Conservation (phyloP, 2,797 vertebrate genomes). For the Telmatherina bonti region DNA sequence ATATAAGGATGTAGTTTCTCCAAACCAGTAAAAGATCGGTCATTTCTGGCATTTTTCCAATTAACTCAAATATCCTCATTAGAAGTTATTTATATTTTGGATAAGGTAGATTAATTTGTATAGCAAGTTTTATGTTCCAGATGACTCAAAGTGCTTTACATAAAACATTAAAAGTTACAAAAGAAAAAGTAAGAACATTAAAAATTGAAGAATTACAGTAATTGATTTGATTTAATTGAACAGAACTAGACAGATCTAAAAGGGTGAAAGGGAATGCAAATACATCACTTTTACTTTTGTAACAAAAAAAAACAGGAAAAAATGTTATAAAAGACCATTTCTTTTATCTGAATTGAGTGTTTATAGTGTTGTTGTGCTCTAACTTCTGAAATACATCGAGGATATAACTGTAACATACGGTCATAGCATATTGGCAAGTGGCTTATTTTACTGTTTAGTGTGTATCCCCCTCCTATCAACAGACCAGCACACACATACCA, state of each 20-base stretch:
- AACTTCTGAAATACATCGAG: slow-evolving; percentile 41
- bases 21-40: too few species aligned
- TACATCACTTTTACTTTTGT: not conserved
- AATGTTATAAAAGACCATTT: not conserved
- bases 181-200: too few species aligned
- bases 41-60: too few species aligned
- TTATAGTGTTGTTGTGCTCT: slow-evolving; percentile 7
- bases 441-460: slow-evolving; percentile 66
- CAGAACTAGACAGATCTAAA: not conserved
- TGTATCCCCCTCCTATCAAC: slow-evolving; percentile 55
- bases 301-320: too few species aligned
- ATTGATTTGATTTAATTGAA: too few species aligned
- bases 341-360: not conserved
- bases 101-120: too few species aligned
- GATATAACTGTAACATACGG: slow-evolving; percentile 52
- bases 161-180: too few species aligned
- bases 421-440: slow-evolving; percentile 52
- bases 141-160: too few species aligned
- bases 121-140: too few species aligned
- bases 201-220: too few species aligned
- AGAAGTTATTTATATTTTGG: too few species aligned
- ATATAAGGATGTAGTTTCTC: not conserved
- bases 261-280: not conserved
- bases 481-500: slow-evolving; percentile 54
- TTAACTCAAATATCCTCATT: too few species aligned